Evolutionary conservation across 2,888 invertebrate genomes (phyloP).

Genomic region (Tipula vernalis): DNA sequence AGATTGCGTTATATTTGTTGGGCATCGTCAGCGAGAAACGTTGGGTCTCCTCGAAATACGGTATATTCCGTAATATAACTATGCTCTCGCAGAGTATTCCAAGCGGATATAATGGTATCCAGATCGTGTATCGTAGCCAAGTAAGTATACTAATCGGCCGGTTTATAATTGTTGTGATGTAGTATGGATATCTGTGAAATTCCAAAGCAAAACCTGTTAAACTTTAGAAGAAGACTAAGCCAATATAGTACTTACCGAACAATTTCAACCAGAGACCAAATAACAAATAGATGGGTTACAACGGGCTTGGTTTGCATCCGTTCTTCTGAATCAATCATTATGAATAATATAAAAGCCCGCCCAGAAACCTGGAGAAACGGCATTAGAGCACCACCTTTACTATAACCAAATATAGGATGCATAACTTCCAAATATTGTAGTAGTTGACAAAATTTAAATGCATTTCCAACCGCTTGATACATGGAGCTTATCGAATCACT

Average conservation of each 20-base stretch:
- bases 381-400: constrained; percentile 58
- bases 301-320: constrained; percentile 79
- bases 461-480: constrained; percentile 60
- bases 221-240: background rate
- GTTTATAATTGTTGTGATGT: constrained; percentile 67
- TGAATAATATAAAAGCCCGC: constrained; percentile 64
- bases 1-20: constrained; percentile 73
- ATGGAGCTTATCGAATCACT: constrained; percentile 53
- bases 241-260: constrained; percentile 46
- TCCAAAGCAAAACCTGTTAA: constrained; percentile 11
- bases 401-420: constrained; percentile 81
- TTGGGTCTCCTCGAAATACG: constrained; percentile 76
- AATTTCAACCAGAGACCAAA: constrained; percentile 74
- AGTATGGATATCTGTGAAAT: constrained; percentile 72
- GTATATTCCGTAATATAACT: constrained; percentile 68
- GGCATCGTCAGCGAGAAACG: constrained; percentile 65
- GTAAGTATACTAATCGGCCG: constrained; percentile 62
- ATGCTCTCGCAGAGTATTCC: constrained; percentile 81
- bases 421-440: constrained; percentile 77
- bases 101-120: constrained; percentile 87
- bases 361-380: constrained; percentile 72
- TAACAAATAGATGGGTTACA: constrained; percentile 73
- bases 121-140: constrained; percentile 86
- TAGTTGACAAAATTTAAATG: constrained; percentile 69
- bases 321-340: constrained; percentile 71